A percentile compares a stretch with the other conserved stretches of the same genome.
Evolutionary conservation across 2,888 invertebrate genomes (phyloP).

Genomic region (Microchrysa polita): DNA sequence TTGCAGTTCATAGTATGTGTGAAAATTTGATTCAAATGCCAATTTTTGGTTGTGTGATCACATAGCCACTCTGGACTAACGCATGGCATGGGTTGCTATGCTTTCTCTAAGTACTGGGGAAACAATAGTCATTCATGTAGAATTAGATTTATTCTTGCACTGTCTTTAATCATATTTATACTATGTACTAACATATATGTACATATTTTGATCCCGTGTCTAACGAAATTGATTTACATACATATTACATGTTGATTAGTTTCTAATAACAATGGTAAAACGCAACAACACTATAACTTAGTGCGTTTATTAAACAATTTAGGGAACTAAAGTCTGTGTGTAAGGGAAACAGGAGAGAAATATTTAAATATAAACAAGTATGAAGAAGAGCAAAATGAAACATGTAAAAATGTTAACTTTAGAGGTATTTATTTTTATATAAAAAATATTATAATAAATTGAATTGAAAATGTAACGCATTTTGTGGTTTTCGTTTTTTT

Average conservation of each 20-base stretch:
- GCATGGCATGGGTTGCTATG: too few relatives aligned
- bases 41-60: too few relatives aligned
- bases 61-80: too few relatives aligned
- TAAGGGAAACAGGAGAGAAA: constrained; percentile 3
- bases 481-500: too few relatives aligned
- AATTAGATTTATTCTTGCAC: constrained; percentile 24
- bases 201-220: background rate
- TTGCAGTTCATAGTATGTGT: too few relatives aligned
- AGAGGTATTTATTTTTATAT: constrained; percentile 43
- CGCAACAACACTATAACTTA: constrained; percentile 19
- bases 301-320: constrained; percentile 25
- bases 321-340: constrained; percentile 41
- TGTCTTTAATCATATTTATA: constrained; percentile 30
- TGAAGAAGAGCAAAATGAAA: constrained; percentile 21
- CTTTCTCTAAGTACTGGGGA: too few relatives aligned
- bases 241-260: constrained; percentile 32
- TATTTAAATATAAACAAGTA: background rate
- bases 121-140: too few relatives aligned
- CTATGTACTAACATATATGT: too few relatives aligned
- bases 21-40: too few relatives aligned
- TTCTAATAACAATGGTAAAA: constrained; percentile 1
- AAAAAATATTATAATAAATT: constrained; percentile 40
- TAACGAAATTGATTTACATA: constrained; percentile 1
- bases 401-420: constrained; percentile 43
- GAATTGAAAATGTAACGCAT: constrained; percentile 14